phyloP scores from a whole-genome alignment of 2,113 vertebrate species.

The Arothron firmamentum region DNA sequence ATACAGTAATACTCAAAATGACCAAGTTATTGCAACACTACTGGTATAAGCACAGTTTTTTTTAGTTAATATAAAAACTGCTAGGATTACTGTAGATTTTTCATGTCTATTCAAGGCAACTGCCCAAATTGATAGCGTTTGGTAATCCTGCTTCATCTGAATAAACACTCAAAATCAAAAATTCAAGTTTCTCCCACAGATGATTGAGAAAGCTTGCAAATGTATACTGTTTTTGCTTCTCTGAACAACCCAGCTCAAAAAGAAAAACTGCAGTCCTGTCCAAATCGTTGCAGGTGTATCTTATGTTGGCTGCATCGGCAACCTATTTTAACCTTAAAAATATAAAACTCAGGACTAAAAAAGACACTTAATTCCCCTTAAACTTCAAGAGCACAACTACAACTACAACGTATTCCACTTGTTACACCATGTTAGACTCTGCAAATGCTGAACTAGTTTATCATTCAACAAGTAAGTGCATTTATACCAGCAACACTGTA shows the following conservation, averaged over 20 bases:
- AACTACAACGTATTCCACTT: too few relatives aligned
- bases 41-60: background rate
- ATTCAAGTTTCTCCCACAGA: background rate
- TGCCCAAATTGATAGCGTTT: background rate
- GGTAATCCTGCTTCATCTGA: background rate
- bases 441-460: constrained; percentile 18
- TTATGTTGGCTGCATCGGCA: background rate
- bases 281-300: background rate
- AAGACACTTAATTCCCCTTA: too few relatives aligned
- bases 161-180: background rate
- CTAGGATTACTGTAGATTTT: too few relatives aligned
- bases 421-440: too few relatives aligned
- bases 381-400: too few relatives aligned
- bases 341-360: background rate
- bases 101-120: too few relatives aligned
- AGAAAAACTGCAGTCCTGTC: too few relatives aligned
- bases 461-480: constrained; percentile 20
- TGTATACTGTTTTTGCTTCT: background rate
- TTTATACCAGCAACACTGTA: constrained; percentile 13
- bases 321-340: background rate
- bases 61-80: background rate
- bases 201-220: background rate
- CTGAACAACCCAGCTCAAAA: too few relatives aligned
- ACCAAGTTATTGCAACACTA: background rate
- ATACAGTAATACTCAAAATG: background rate